These are phyloP conservation scores for Lottia gigantea DNA, from an alignment of 2,888 invertebrate genomes.

Conservation along the genomic window DNA sequence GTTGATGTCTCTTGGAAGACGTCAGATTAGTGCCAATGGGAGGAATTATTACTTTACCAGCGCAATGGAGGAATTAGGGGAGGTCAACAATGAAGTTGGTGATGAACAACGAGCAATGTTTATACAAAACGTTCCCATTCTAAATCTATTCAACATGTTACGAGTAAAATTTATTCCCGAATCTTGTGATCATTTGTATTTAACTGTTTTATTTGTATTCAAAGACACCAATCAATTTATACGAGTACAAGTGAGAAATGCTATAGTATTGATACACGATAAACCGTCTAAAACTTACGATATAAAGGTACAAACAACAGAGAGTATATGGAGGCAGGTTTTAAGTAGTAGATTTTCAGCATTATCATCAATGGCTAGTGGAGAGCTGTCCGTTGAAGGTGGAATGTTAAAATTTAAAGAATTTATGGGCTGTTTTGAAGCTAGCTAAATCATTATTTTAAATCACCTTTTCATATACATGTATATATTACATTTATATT, in stretches of 20 bases:
- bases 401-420: slow-evolving; percentile 38
- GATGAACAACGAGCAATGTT: slow-evolving; percentile 17
- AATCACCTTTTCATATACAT: no score
- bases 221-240: slow-evolving; percentile 36
- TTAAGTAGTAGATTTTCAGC: slow-evolving; percentile 32
- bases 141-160: slow-evolving; percentile 36
- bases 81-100: slow-evolving; percentile 24
- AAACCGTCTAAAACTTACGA: slow-evolving; percentile 28
- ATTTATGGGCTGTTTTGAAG: slow-evolving; percentile 51
- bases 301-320: slow-evolving; percentile 36
- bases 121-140: slow-evolving; percentile 29
- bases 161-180: slow-evolving; percentile 41
- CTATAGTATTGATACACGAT: slow-evolving; percentile 36
- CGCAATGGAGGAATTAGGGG: slow-evolving; percentile 46
- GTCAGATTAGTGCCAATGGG: slow-evolving; percentile 50
- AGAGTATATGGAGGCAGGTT: slow-evolving; percentile 38
- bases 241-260: slow-evolving; percentile 43
- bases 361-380: slow-evolving; percentile 34
- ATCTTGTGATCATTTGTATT: slow-evolving; percentile 27
- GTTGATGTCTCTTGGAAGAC: slow-evolving; percentile 41
- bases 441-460: neutral
- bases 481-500: no score
- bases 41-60: slow-evolving; percentile 56
- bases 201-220: slow-evolving; percentile 32
- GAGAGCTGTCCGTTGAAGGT: slow-evolving; percentile 47